Conservation (phyloP, 2,797 vertebrate species). For the Sternotherus odoratus region DNA sequence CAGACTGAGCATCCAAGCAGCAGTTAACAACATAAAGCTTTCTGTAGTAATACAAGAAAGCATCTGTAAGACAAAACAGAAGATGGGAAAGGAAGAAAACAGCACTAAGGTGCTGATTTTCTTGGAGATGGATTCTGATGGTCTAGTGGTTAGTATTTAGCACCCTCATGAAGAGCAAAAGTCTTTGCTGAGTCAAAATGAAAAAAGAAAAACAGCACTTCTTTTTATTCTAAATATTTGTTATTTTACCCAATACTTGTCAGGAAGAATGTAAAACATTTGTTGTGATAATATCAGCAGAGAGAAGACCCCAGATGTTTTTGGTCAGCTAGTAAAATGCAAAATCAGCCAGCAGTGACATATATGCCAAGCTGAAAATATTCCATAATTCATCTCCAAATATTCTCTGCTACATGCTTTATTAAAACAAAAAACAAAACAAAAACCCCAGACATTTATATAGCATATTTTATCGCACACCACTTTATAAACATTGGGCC, state of each 20-base stretch:
- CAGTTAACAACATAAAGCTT: neutral
- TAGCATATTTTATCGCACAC: neutral
- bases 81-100: neutral
- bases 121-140: neutral
- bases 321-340: slow-evolving; percentile 30
- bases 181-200: neutral
- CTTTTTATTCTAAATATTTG: neutral
- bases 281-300: neutral
- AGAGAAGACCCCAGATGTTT: slow-evolving; percentile 33
- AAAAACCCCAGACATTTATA: neutral
- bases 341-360: slow-evolving; percentile 50
- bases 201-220: neutral
- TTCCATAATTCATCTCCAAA: slow-evolving; percentile 53
- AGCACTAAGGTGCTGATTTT: neutral
- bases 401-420: slow-evolving; percentile 7
- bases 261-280: slow-evolving; percentile 15
- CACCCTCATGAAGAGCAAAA: neutral
- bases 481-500: neutral
- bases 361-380: neutral
- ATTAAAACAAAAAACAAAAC: neutral
- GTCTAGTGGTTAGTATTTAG: too few relatives aligned
- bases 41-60: neutral
- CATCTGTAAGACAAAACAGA: neutral
- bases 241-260: neutral
- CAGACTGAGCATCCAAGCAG: neutral